Evolutionary conservation across 2,797 vertebrate genomes (phyloP).

Genomic region (Pangasius sanitwongsei): DNA sequence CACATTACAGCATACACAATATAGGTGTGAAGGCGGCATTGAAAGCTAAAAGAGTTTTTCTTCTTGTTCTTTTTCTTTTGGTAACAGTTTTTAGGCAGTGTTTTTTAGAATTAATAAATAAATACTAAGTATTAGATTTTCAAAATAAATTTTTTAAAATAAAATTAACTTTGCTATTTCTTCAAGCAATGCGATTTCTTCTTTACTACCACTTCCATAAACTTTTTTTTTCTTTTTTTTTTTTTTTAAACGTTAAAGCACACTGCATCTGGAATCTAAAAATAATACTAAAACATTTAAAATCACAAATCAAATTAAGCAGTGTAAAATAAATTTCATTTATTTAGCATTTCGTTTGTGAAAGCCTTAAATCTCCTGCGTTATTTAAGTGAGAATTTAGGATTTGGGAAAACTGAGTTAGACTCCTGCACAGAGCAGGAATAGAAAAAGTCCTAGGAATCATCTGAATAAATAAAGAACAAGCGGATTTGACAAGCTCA

Average conservation of each 20-base stretch:
- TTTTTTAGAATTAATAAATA: background rate
- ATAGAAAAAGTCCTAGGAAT: background rate
- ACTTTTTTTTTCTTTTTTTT: background rate
- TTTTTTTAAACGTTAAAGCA: background rate
- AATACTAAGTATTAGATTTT: background rate
- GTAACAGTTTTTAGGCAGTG: background rate
- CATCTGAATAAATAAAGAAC: background rate
- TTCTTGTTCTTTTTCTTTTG: too few species aligned
- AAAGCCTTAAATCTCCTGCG: background rate
- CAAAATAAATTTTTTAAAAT: background rate
- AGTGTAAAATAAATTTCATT: background rate
- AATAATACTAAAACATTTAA: background rate
- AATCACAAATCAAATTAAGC: background rate
- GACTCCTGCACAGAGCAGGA: background rate
- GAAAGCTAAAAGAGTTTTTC: background rate
- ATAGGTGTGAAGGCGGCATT: background rate
- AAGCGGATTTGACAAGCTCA: background rate
- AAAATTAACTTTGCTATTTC: background rate
- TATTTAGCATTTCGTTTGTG: background rate
- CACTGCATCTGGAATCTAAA: background rate
- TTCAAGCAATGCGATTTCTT: background rate
- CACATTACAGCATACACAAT: background rate
- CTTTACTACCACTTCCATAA: background rate
- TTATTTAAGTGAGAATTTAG: background rate
- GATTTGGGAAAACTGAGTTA: background rate